Evolutionary conservation across 2,113 vertebrate species (phyloP).

Genomic region (Brevimyrus niger): DNA sequence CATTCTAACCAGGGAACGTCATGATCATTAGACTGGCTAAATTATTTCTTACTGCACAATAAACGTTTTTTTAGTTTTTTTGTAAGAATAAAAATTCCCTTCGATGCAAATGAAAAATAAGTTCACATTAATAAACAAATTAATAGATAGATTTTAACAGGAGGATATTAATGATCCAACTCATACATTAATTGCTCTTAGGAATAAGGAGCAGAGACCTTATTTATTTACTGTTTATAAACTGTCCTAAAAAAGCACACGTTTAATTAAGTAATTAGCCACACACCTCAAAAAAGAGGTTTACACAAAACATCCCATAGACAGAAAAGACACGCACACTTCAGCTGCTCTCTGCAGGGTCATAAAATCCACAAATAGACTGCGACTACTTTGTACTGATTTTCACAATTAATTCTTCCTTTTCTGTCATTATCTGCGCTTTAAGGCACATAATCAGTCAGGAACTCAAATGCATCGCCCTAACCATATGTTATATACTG

Average conservation of each 20-base stretch:
- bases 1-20: background rate
- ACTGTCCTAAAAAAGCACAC: background rate
- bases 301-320: background rate
- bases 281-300: background rate
- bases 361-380: background rate
- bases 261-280: constrained; percentile 6
- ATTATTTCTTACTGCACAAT: background rate
- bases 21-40: background rate
- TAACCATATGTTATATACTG: background rate
- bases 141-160: constrained; percentile 7
- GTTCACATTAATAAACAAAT: background rate
- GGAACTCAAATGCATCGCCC: background rate
- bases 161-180: constrained; percentile 50
- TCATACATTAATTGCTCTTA: constrained; percentile 37
- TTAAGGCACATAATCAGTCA: background rate
- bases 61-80: background rate
- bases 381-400: background rate
- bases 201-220: constrained; percentile 17
- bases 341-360: background rate
- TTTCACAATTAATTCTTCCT: background rate
- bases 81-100: background rate
- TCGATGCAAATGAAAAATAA: background rate
- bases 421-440: background rate
- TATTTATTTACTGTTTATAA: background rate
- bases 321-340: background rate